These are phyloP conservation scores for Recurvirostra avosetta DNA, from an alignment of 2,113 vertebrate species.

Conservation along the genomic window DNA sequence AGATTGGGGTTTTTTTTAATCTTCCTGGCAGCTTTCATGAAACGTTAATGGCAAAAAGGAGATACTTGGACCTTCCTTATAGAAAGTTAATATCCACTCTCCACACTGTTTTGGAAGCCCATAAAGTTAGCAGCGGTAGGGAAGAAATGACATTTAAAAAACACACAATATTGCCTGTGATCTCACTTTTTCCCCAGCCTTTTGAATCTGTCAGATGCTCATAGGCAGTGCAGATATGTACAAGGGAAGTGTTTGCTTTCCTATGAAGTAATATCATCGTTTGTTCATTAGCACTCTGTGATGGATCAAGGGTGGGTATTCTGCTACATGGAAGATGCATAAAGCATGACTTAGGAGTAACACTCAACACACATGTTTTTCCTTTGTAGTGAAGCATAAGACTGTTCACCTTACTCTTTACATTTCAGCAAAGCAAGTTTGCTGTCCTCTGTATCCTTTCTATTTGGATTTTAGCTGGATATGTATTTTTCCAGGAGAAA, in stretches of 20 bases:
- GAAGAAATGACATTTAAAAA: background rate
- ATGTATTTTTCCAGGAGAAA: background rate
- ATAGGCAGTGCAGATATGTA: background rate
- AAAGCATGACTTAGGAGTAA: background rate
- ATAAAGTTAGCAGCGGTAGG: background rate
- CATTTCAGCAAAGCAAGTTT: background rate
- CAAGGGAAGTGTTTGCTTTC: background rate
- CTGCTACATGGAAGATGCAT: background rate
- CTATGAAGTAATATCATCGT: background rate
- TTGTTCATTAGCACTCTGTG: background rate
- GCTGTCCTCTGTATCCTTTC: background rate
- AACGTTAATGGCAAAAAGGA: background rate
- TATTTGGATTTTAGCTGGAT: background rate
- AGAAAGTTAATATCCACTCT: background rate
- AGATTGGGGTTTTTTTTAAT: background rate
- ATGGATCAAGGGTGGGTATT: background rate
- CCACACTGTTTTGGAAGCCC: background rate
- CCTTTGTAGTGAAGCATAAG: background rate
- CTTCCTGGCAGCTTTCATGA: background rate
- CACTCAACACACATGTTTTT: background rate
- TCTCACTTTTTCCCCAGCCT: background rate
- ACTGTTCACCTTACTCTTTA: background rate
- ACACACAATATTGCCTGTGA: accelerated
- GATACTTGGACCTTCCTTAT: background rate
- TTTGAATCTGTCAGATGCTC: background rate